Percentiles rank a stretch among this genome's conserved stretches.
Evolutionary conservation across 2,797 vertebrate species (phyloP).

Genomic region (Acanthurus tractus): DNA sequence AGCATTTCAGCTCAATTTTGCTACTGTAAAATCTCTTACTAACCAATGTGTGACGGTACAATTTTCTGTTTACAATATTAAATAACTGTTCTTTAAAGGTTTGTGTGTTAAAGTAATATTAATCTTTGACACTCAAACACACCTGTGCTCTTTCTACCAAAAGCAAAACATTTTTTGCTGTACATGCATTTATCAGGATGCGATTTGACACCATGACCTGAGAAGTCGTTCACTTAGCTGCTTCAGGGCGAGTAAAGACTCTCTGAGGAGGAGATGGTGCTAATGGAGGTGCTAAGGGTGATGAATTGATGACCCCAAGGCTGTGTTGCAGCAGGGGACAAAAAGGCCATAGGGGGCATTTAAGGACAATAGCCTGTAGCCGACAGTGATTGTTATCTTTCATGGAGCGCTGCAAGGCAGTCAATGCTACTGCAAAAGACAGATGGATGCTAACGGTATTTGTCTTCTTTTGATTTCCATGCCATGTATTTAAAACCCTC

Average conservation of each 20-base stretch:
- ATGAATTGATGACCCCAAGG: slow-evolving; percentile 68
- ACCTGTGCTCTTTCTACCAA: slow-evolving; percentile 16
- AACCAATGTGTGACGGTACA: too few species aligned
- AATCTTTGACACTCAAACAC: slow-evolving; percentile 3
- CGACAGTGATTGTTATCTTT: slow-evolving; percentile 53
- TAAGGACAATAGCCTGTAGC: slow-evolving; percentile 53
- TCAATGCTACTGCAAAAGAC: slow-evolving; percentile 47
- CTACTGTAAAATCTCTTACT: too few species aligned
- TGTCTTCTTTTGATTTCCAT: slow-evolving; percentile 23
- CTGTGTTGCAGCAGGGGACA: slow-evolving; percentile 54
- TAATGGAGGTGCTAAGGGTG: slow-evolving; percentile 72
- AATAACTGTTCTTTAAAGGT: not conserved
- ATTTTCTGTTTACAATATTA: too few species aligned
- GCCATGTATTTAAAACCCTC: not conserved
- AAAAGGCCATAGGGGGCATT: slow-evolving; percentile 54
- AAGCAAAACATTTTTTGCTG: slow-evolving; percentile 28
- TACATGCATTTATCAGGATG: slow-evolving; percentile 41
- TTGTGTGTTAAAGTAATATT: slow-evolving; percentile 1
- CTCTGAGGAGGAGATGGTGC: slow-evolving; percentile 57
- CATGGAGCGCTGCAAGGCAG: slow-evolving; percentile 44
- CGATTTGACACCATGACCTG: slow-evolving; percentile 61
- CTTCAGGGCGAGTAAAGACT: slow-evolving; percentile 41
- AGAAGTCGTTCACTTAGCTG: slow-evolving; percentile 47
- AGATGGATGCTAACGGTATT: slow-evolving; percentile 53
- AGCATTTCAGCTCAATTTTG: too few species aligned